Conservation (phyloP, 2,888 invertebrate species). For the Clostera curtula region DNA sequence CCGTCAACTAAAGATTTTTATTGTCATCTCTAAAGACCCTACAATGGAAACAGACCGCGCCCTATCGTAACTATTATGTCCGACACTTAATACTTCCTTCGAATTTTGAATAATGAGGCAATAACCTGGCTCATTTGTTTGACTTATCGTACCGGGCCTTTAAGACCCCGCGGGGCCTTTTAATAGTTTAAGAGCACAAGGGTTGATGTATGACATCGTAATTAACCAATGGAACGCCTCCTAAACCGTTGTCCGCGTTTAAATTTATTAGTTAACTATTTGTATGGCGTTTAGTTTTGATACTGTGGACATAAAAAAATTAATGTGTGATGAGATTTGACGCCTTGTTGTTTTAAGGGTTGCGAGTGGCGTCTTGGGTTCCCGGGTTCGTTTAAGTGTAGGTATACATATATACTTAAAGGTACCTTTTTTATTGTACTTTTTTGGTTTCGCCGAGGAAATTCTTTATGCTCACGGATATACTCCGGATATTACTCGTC, state of each 20-base stretch:
- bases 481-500: too few relatives aligned
- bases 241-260: constrained; percentile 16
- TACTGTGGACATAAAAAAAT: too few relatives aligned
- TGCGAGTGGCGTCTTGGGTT: too few relatives aligned
- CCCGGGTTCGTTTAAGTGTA: too few relatives aligned
- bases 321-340: too few relatives aligned
- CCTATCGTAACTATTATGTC: constrained; percentile 50
- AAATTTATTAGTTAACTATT: constrained; percentile 2
- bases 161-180: constrained; percentile 20
- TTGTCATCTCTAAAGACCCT: too few relatives aligned
- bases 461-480: too few relatives aligned
- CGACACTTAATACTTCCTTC: constrained; percentile 69
- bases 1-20: too few relatives aligned
- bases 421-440: too few relatives aligned
- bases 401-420: too few relatives aligned
- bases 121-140: constrained; percentile 42
- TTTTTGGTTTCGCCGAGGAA: too few relatives aligned
- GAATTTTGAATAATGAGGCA: constrained; percentile 48
- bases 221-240: constrained; percentile 48
- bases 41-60: constrained; percentile 26
- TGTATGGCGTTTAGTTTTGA: background rate
- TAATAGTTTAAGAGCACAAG: constrained; percentile 40
- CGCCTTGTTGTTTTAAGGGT: too few relatives aligned
- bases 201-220: constrained; percentile 67
- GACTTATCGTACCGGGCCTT: constrained; percentile 41